A percentile compares a stretch with the other conserved stretches of the same genome.
Evolutionary conservation across 1,140 invertebrate species (phyloP).

Genomic region (Anthonomus grandis): DNA sequence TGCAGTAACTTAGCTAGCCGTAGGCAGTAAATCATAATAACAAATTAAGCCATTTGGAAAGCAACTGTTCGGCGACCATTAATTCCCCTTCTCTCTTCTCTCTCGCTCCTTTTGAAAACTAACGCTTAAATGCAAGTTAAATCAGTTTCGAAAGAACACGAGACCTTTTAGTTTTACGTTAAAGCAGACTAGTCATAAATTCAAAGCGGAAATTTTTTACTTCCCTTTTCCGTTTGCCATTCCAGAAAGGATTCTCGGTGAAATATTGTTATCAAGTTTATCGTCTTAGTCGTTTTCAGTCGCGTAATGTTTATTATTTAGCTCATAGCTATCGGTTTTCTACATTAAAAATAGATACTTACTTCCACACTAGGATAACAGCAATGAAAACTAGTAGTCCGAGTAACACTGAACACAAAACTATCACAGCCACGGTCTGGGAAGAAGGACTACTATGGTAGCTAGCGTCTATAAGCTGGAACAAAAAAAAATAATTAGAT

Average conservation of each 20-base stretch:
- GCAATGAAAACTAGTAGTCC: slow-evolving; percentile 69
- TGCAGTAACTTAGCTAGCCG: no score
- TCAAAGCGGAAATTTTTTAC: neutral
- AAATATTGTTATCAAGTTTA: slow-evolving; percentile 15
- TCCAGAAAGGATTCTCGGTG: slow-evolving; percentile 6
- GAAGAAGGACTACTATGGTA: slow-evolving; percentile 72
- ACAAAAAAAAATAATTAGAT: slow-evolving; percentile 48
- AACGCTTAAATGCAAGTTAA: slow-evolving; percentile 13
- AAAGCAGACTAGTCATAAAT: slow-evolving; percentile 11
- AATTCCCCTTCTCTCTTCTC: no score
- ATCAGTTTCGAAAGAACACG: slow-evolving; percentile 17
- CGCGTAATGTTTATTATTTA: slow-evolving; percentile 10
- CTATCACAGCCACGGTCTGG: slow-evolving; percentile 73
- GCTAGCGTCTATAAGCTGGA: slow-evolving; percentile 77
- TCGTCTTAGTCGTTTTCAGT: slow-evolving; percentile 9
- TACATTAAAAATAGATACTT: no score
- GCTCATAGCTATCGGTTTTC: slow-evolving; percentile 1
- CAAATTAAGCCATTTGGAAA: no score
- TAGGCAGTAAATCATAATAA: no score
- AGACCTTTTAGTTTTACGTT: slow-evolving; percentile 10
- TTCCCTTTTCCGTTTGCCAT: slow-evolving; percentile 5
- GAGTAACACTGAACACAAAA: slow-evolving; percentile 68
- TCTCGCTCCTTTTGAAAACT: slow-evolving; percentile 10
- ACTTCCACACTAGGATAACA: slow-evolving; percentile 77
- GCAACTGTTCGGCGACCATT: no score